A percentile compares a stretch with the other conserved stretches of the same genome.
These are phyloP conservation scores for Zygothrica quintamaculata DNA, from an alignment of 2,888 invertebrate species.

Conservation along the genomic window DNA sequence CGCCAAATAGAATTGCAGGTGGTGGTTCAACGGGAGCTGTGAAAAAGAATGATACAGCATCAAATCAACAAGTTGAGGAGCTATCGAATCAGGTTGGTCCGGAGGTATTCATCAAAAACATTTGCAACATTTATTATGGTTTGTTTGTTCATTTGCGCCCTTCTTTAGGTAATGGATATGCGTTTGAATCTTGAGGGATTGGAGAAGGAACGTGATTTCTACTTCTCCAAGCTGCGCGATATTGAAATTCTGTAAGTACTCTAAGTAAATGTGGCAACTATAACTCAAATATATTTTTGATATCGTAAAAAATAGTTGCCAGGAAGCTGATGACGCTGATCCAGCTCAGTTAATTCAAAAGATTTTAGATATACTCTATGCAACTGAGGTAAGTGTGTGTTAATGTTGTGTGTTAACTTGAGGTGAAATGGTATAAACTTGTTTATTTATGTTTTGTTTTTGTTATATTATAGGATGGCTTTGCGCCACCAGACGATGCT, in stretches of 20 bases:
- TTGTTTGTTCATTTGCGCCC: conserved; percentile 48
- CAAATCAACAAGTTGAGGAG: conserved; percentile 84
- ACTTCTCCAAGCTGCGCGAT: conserved; percentile 98
- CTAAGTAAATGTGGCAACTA: background rate
- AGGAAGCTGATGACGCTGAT: conserved; percentile 93
- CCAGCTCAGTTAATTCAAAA: conserved; percentile 92
- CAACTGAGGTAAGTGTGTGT: conserved; percentile 92
- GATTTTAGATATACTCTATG: conserved; percentile 98
- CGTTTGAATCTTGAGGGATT: conserved; percentile 95
- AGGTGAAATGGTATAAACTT: no score
- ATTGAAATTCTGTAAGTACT: conserved; percentile 93
- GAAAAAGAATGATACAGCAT: conserved; percentile 79
- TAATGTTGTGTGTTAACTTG: no score
- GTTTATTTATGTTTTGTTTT: conserved; percentile 52
- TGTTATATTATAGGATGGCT: conserved; percentile 93
- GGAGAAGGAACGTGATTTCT: conserved; percentile 99
- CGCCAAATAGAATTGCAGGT: conserved; percentile 56
- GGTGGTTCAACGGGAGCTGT: conserved; percentile 80
- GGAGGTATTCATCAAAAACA: conserved; percentile 3
- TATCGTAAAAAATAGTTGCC: conserved; percentile 87
- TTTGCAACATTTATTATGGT: conserved; percentile 9
- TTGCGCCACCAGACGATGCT: conserved; percentile 96
- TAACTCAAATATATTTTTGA: background rate
- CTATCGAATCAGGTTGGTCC: conserved; percentile 83
- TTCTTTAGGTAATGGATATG: conserved; percentile 91